These are phyloP conservation scores for Macrosiphum euphorbiae DNA, from an alignment of 2,888 invertebrate species.

Conservation along the genomic window DNA sequence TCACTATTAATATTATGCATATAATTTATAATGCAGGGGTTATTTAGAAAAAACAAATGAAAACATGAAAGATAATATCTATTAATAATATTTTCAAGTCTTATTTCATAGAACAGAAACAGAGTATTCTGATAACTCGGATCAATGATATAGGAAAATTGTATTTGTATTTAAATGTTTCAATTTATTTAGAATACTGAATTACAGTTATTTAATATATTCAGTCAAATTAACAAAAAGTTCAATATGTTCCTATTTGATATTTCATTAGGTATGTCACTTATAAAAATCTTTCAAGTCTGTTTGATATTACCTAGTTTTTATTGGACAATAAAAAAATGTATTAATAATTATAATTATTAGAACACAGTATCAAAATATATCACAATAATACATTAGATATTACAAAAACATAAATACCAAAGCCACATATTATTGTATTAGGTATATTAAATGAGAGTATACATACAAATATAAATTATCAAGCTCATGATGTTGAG, in stretches of 20 bases:
- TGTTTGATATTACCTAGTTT: not conserved
- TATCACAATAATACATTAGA: slow-evolving; percentile 12
- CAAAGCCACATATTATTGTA: slow-evolving; percentile 30
- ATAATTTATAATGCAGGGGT: not conserved
- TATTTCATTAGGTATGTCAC: not conserved
- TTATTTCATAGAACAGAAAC: not conserved
- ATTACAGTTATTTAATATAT: not conserved
- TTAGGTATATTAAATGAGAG: slow-evolving; percentile 26
- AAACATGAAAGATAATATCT: not conserved
- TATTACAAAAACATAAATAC: slow-evolving; percentile 42
- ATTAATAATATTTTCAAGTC: not conserved
- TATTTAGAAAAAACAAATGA: not conserved
- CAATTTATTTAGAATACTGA: not conserved
- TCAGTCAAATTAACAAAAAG: not conserved
- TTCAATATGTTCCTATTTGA: not conserved
- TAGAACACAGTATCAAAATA: slow-evolving; percentile 10
- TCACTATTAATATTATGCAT: not conserved
- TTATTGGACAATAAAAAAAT: not conserved
- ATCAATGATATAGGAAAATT: not conserved
- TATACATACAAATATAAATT: slow-evolving; percentile 9
- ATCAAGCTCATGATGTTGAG: slow-evolving; percentile 24
- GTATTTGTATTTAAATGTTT: not conserved
- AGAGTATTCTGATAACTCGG: not conserved
- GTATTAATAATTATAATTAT: slow-evolving; percentile 13
- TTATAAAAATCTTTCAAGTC: not conserved